These are phyloP conservation scores for Cephalotes varians DNA, from an alignment of 2,888 invertebrate genomes.

Conservation along the genomic window DNA sequence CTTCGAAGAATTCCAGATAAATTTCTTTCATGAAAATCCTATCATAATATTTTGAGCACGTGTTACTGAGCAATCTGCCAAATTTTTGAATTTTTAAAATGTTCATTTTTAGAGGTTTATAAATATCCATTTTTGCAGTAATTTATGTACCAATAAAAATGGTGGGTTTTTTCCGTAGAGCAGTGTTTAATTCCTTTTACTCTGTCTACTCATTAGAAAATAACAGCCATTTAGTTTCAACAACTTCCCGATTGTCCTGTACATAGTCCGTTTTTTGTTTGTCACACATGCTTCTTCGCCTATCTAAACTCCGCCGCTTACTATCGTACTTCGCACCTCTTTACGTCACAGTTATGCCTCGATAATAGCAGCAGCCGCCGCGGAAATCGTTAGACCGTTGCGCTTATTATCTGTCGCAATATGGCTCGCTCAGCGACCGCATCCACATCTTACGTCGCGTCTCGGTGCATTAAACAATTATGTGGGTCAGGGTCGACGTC, in stretches of 20 bases:
- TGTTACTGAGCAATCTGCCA: neutral
- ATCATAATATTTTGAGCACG: neutral
- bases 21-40: neutral
- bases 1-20: neutral
- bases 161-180: neutral
- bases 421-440: constrained; percentile 58
- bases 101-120: neutral
- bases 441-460: constrained; percentile 65
- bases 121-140: neutral
- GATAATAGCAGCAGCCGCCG: constrained; percentile 20
- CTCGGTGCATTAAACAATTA: constrained; percentile 78
- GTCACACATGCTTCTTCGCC: neutral
- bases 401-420: constrained; percentile 35
- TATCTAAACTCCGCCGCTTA: neutral
- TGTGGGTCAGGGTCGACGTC: constrained; percentile 84
- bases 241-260: constrained; percentile 9
- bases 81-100: neutral
- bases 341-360: constrained; percentile 27
- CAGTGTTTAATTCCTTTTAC: neutral
- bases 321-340: constrained; percentile 28
- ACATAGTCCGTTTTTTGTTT: neutral
- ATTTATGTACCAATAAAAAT: neutral
- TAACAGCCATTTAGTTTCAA: constrained; percentile 2
- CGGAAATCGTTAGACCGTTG: constrained; percentile 31
- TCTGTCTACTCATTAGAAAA: neutral